Conservation (phyloP, 2,888 invertebrate species). For the Eugnorisma glareosa region DNA sequence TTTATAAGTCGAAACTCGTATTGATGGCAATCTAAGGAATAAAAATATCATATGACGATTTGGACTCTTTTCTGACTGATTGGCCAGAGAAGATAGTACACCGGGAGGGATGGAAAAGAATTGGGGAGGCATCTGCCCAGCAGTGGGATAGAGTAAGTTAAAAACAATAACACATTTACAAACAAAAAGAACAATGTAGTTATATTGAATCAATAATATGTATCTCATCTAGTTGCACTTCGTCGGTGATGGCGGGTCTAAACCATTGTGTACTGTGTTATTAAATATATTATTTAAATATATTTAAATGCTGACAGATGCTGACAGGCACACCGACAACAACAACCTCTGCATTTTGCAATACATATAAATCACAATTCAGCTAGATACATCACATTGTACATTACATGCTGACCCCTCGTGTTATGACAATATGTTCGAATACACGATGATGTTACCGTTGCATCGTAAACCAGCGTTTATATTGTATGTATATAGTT, state of each 20-base stretch:
- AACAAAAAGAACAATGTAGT: background rate
- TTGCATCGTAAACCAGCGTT: conserved; percentile 50
- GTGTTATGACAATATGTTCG: conserved; percentile 31
- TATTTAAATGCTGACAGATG: no score
- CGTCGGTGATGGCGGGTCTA: background rate
- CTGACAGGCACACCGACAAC: background rate
- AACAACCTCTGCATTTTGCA: background rate
- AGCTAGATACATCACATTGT: background rate
- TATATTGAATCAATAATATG: no score
- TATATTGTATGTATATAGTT: conserved; percentile 38
- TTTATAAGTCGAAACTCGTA: no score
- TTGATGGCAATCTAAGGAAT: no score
- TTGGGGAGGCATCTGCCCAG: no score
- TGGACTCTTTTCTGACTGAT: no score
- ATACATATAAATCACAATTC: conserved; percentile 18
- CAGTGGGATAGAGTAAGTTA: no score
- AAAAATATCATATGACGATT: no score
- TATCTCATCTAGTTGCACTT: background rate
- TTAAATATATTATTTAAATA: background rate
- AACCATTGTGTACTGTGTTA: background rate
- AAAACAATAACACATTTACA: background rate
- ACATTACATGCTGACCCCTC: conserved; percentile 5
- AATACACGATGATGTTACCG: conserved; percentile 36
- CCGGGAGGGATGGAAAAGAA: no score
- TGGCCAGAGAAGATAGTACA: no score